Percentiles rank a stretch among this genome's conserved stretches.
Conservation (phyloP, 2,888 invertebrate genomes). For the Temnothorax ravouxi region DNA sequence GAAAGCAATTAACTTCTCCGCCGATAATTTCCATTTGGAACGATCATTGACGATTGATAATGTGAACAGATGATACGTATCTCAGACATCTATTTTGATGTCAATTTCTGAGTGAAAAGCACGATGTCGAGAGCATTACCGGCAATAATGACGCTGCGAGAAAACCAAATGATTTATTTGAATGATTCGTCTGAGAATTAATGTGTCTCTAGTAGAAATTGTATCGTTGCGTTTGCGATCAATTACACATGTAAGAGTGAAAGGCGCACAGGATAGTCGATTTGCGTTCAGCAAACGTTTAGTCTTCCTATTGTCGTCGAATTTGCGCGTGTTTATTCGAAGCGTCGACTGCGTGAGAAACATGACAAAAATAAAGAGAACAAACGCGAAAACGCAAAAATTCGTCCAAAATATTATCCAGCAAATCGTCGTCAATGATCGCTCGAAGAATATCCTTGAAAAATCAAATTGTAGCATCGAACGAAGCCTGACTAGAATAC, state of each 20-base stretch:
- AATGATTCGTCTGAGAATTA: not conserved
- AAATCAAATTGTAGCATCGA: slow-evolving; percentile 79
- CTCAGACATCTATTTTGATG: not conserved
- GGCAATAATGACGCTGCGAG: not conserved
- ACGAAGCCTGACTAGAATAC: slow-evolving; percentile 79
- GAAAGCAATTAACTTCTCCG: slow-evolving; percentile 56
- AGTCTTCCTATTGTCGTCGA: slow-evolving; percentile 38
- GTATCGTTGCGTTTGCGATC: not conserved
- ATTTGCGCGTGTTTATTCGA: slow-evolving; percentile 4
- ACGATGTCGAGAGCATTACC: not conserved
- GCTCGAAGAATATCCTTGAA: slow-evolving; percentile 65
- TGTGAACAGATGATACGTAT: slow-evolving; percentile 16
- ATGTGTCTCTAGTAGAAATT: slow-evolving; percentile 1
- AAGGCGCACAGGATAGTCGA: slow-evolving; percentile 1
- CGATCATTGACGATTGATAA: slow-evolving; percentile 69
- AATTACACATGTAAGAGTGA: not conserved
- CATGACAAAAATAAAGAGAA: not conserved
- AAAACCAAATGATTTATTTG: not conserved
- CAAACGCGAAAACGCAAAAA: slow-evolving; percentile 37
- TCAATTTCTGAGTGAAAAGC: slow-evolving; percentile 29
- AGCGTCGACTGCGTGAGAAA: slow-evolving; percentile 3
- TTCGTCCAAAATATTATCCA: slow-evolving; percentile 51
- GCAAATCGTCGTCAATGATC: slow-evolving; percentile 69
- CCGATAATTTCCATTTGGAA: slow-evolving; percentile 65
- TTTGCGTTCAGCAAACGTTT: slow-evolving; percentile 22